Evolutionary conservation across 92 coral and sea anemone genomes (phyloP), one percentile per base, ranked within the genome.

Genomic region (Umimayanthus chanpuru): DNA sequence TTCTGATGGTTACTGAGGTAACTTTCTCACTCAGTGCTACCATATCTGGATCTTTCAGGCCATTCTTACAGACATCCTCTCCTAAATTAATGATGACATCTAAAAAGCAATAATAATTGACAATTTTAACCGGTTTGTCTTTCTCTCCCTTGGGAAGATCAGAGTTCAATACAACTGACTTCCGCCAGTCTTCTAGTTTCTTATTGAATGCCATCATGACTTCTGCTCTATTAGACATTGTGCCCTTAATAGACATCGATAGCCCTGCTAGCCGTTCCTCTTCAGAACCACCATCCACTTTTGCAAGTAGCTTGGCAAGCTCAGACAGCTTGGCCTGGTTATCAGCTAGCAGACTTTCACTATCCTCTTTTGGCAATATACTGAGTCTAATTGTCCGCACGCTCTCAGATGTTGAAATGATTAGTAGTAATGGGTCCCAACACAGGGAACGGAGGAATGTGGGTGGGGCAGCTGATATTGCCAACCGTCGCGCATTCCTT

Each of bases 321-420:
- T 50, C 82, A 18, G 64, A 41, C 0, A 47, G 66, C n/a, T 26
- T 49, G 38, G 16, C 64, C 82, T 47, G 64, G 44, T 53, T 80
- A 67, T 29, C 44, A 28, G 67, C 30, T 30, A 50, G 82, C 6
- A 80, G 71, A n/a, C 32, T 14, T 11, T 55, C 49, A 53, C 71
- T 53, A 67, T 55, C 70, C 84, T 55, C 49, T 80, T 29, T 53
- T 28, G 49, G 28, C 84, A 80, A 15, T 18, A 80, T 29, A 25
- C 72, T 80, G 25, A 80, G 23, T n/a, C 84, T 18, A 49, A 80
- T 80, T 53, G 67, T 80, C 70, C 47, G 29, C 61, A 49, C 61
- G 41, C 84, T 71, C 56, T 80, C 73, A 28, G 44, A 9, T 58
- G 71, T 80, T 21, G 84, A 39, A 25, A 80, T 70, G 55, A 14